Percentiles rank a stretch among this genome's conserved stretches.
These are phyloP conservation scores for Meta bourneti DNA, from an alignment of 2,888 invertebrate species.

Conservation along the genomic window DNA sequence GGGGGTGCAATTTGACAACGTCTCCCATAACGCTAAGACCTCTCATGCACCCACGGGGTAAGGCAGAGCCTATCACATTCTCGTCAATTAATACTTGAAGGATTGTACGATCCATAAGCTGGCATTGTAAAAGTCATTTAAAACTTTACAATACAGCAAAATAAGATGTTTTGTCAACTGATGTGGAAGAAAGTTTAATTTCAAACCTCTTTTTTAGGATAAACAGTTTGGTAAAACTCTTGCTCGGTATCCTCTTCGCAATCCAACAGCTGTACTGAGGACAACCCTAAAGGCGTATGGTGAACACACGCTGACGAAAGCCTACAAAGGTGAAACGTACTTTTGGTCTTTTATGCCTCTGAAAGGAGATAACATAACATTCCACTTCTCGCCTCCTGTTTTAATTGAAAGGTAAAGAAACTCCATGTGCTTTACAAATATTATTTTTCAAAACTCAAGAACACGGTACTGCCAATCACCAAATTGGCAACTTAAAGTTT, in stretches of 20 bases:
- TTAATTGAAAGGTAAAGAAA: slow-evolving; percentile 85
- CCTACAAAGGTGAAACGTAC: slow-evolving; percentile 92
- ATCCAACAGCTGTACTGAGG: slow-evolving; percentile 87
- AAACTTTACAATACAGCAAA: too few species aligned
- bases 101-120: too few species aligned
- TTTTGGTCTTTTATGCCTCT: slow-evolving; percentile 95
- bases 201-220: slow-evolving; percentile 55
- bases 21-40: too few species aligned
- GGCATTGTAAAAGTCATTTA: too few species aligned
- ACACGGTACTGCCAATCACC: too few species aligned
- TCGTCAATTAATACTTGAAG: too few species aligned
- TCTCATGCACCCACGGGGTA: too few species aligned
- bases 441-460: too few species aligned
- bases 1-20: too few species aligned
- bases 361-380: slow-evolving; percentile 89
- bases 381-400: slow-evolving; percentile 89
- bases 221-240: slow-evolving; percentile 91
- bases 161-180: too few species aligned
- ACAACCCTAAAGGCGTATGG: slow-evolving; percentile 90
- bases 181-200: background rate
- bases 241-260: slow-evolving; percentile 84
- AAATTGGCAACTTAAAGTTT: too few species aligned
- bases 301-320: slow-evolving; percentile 88
- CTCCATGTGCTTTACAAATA: background rate
- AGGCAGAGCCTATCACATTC: too few species aligned